These are phyloP conservation scores for Torymus aiolomorphi DNA, from an alignment of 2,888 invertebrate species.

Conservation along the genomic window DNA sequence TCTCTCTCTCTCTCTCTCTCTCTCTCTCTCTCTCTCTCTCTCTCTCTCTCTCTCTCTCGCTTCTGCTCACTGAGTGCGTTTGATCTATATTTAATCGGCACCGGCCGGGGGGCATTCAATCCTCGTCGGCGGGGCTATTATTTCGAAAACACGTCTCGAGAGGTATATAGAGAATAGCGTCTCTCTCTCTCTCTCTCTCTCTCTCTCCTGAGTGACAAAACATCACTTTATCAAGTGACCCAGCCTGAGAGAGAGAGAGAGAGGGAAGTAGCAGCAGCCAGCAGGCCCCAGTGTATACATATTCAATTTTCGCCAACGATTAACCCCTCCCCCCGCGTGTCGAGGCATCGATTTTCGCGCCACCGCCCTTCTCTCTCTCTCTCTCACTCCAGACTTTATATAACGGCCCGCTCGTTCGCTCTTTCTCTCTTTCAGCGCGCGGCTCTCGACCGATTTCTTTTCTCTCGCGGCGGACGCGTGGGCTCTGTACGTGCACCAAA, in stretches of 20 bases:
- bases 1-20: too few species aligned
- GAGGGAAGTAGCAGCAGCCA: too few species aligned
- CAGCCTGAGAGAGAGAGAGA: background rate
- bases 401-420: background rate
- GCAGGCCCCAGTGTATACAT: conserved; percentile 29
- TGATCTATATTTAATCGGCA: conserved; percentile 49
- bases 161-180: background rate
- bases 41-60: too few species aligned
- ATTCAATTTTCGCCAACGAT: conserved; percentile 53
- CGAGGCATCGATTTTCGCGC: conserved; percentile 42
- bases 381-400: background rate
- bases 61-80: conserved; percentile 18
- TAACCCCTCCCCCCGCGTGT: conserved; percentile 8
- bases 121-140: conserved; percentile 37
- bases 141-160: conserved; percentile 43
- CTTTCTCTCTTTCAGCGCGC: background rate
- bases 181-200: conserved; percentile 51
- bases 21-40: too few species aligned
- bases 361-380: background rate
- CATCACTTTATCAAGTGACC: conserved; percentile 39
- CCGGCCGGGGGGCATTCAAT: conserved; percentile 16
- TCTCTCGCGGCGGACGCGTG: background rate
- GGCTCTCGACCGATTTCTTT: conserved; percentile 36
- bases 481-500: background rate
- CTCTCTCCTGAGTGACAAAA: conserved; percentile 42